These are phyloP conservation scores for Parazoanthus atlanticus DNA, from an alignment of 92 coral and sea anemone species.

Conservation along the genomic window DNA sequence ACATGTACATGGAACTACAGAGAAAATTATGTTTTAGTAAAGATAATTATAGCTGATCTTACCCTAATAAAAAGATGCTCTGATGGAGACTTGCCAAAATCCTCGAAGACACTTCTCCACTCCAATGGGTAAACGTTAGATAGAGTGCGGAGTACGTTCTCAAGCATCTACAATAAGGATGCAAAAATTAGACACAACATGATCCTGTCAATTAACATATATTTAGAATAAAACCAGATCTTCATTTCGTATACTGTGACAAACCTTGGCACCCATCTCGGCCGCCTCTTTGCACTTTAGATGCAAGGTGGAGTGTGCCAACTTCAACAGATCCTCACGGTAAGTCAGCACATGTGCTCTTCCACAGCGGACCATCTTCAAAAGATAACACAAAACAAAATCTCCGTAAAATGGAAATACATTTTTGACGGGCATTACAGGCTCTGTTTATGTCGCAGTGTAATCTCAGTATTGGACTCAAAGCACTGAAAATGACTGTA, in stretches of 20 bases:
- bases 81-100: constrained; percentile 80
- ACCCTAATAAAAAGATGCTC: constrained; percentile 97
- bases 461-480: neutral
- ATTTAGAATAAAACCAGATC: neutral
- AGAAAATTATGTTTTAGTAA: too few species aligned
- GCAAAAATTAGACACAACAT: neutral
- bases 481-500: too few species aligned
- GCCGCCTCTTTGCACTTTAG: constrained; percentile 95
- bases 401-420: neutral
- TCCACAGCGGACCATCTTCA: constrained; percentile 90
- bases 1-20: too few species aligned
- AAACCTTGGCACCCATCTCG: constrained; percentile 85
- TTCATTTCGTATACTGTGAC: neutral
- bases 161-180: constrained; percentile 68
- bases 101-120: constrained; percentile 85
- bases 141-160: constrained; percentile 82
- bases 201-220: neutral
- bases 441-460: neutral
- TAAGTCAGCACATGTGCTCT: constrained; percentile 69
- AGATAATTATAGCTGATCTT: constrained; percentile 13
- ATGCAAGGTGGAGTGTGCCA: constrained; percentile 70
- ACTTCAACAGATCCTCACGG: constrained; percentile 70
- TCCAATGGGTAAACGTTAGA: constrained; percentile 91
- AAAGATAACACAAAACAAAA: neutral
- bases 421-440: neutral